Percentiles rank a stretch among this genome's conserved stretches.
Evolutionary conservation across 2,797 vertebrate species (phyloP).

Genomic region (Moxostoma hubbsi): DNA sequence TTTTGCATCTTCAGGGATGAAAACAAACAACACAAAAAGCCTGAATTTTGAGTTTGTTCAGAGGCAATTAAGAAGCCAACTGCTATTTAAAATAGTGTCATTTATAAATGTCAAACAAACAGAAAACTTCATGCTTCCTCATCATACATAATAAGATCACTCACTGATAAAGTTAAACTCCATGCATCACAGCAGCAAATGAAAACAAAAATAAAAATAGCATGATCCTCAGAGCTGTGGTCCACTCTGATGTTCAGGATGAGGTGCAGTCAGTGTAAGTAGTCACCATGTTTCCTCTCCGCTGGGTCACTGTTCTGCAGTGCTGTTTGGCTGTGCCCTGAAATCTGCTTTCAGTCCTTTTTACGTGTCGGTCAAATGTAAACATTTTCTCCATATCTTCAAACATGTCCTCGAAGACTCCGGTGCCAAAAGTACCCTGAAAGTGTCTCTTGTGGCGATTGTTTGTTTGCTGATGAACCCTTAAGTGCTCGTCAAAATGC

Average conservation of each 20-base stretch:
- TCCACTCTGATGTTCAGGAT: conserved; percentile 59
- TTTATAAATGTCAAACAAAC: background rate
- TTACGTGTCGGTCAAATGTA: conserved; percentile 82
- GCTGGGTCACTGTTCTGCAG: conserved; percentile 94
- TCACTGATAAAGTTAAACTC: conserved; percentile 17
- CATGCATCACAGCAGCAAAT: conserved; percentile 58
- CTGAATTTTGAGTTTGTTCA: too few species aligned
- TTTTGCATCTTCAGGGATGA: background rate
- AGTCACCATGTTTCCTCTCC: conserved; percentile 96
- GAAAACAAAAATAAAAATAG: conserved; percentile 47
- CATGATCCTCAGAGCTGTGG: conserved; percentile 29
- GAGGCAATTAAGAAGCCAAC: background rate
- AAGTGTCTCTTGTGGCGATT: conserved; percentile 79
- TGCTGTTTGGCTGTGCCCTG: conserved; percentile 88
- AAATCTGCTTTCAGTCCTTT: conserved; percentile 84
- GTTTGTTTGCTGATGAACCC: conserved; percentile 82
- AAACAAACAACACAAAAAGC: background rate
- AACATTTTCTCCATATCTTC: conserved; percentile 96
- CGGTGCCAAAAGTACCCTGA: conserved; percentile 69
- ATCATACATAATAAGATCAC: conserved; percentile 12
- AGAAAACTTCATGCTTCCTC: conserved; percentile 12
- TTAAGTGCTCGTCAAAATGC: conserved; percentile 90
- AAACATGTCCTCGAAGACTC: conserved; percentile 88
- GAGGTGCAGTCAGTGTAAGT: conserved; percentile 95
- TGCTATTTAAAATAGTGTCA: conserved; percentile 8